Evolutionary conservation across 53 echinoderm and acorn worm genomes (phyloP).

Genomic region (Zoroaster sp.): DNA sequence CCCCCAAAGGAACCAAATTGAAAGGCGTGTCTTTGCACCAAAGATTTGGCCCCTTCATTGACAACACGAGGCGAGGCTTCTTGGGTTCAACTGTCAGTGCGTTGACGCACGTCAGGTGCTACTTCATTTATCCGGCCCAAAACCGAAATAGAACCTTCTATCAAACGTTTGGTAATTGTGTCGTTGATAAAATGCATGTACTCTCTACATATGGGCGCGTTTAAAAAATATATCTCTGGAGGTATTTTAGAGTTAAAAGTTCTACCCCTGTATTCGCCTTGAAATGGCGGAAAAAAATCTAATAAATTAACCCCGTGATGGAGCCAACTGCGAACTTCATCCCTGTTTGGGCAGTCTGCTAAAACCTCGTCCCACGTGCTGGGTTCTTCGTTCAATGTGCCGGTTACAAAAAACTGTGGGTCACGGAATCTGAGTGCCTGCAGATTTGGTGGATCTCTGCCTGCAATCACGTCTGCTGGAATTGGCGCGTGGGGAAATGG

Average conservation of each 20-base stretch:
- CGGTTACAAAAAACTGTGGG: not conserved
- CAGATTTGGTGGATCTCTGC: not conserved
- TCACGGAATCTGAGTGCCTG: not conserved
- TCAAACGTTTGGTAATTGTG: not conserved
- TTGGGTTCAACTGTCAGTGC: not conserved
- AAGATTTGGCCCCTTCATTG: conserved; percentile 9
- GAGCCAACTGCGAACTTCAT: not conserved
- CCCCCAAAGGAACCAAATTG: not conserved
- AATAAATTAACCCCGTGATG: not conserved
- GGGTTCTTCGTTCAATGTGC: not conserved
- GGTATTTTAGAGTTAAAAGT: not conserved
- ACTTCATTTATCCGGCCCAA: not conserved
- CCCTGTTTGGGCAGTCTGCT: not conserved
- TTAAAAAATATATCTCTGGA: not conserved
- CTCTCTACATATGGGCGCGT: not conserved
- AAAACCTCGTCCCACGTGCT: not conserved
- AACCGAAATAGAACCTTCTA: not conserved
- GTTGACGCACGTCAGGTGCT: not conserved
- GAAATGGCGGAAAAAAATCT: not conserved
- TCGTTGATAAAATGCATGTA: not conserved
- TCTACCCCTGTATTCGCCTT: not conserved
- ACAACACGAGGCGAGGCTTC: conserved; percentile 5
- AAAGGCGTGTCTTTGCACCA: conserved; percentile 7
- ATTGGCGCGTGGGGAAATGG: not conserved
- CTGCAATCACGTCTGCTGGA: not conserved